Conservation (phyloP, 1,140 invertebrate species). For the Sminthurinus signatus region DNA sequence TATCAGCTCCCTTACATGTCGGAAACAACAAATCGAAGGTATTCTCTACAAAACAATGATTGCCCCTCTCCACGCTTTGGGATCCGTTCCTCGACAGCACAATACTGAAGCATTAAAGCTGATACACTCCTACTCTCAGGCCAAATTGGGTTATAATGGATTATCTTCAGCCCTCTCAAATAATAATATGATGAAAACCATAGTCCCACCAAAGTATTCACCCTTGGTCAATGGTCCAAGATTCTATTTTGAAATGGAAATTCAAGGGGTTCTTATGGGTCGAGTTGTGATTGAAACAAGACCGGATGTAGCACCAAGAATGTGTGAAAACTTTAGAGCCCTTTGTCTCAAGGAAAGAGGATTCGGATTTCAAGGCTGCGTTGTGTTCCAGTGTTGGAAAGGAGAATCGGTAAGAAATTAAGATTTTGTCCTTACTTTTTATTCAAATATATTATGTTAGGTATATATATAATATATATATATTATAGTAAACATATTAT, state of each 20-base stretch:
- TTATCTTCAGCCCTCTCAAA: conserved; percentile 17
- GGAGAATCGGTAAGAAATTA: conserved; percentile 60
- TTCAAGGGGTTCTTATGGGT: conserved; percentile 58
- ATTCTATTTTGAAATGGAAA: conserved; percentile 68
- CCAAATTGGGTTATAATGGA: conserved; percentile 35
- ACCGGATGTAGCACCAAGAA: conserved; percentile 77
- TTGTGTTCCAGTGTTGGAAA: conserved; percentile 74
- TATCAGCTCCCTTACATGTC: conserved; percentile 36
- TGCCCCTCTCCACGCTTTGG: conserved; percentile 29
- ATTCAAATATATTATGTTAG: too few species aligned
- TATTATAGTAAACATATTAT: too few species aligned
- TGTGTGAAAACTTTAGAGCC: conserved; percentile 80
- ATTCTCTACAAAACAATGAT: conserved; percentile 28
- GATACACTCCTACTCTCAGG: conserved; percentile 37
- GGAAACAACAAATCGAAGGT: conserved; percentile 38
- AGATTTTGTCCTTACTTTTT: background rate
- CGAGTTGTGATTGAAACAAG: conserved; percentile 75
- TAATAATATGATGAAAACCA: conserved; percentile 25
- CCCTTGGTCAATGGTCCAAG: conserved; percentile 49
- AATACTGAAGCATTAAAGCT: conserved; percentile 36
- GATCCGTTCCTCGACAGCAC: conserved; percentile 21
- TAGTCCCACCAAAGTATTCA: conserved; percentile 37
- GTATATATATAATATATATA: too few species aligned
- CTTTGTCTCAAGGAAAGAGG: conserved; percentile 72
- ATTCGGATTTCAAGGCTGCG: conserved; percentile 68